Percentiles rank a stretch among this genome's conserved stretches.
phyloP scores from a whole-genome alignment of 1,140 invertebrate genomes.

The Cyrtorhinus lividipennis region DNA sequence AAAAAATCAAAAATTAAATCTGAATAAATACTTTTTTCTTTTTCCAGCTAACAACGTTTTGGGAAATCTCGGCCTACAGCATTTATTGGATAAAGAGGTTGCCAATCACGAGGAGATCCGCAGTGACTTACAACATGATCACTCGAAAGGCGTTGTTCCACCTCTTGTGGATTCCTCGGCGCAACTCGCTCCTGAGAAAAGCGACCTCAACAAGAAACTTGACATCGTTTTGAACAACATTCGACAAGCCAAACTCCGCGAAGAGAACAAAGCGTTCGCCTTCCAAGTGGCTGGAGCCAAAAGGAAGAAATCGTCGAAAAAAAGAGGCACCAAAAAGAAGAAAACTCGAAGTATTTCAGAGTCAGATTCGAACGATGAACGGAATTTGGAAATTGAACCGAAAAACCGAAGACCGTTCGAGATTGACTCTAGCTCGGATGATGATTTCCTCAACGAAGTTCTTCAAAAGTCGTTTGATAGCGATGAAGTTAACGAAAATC shows the following conservation, averaged over 20 bases:
- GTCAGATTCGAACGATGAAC: background rate
- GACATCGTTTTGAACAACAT: constrained; percentile 21
- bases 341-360: background rate
- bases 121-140: too few species aligned
- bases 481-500: too few species aligned
- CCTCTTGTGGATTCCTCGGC: too few species aligned
- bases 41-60: background rate
- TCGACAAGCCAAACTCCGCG: constrained; percentile 15
- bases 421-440: background rate
- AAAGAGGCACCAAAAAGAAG: background rate
- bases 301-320: background rate
- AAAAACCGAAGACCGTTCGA: background rate
- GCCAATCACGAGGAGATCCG: background rate
- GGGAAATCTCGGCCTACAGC: background rate
- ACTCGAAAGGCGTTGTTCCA: too few species aligned
- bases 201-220: constrained; percentile 19
- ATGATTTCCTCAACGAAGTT: background rate
- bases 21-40: background rate
- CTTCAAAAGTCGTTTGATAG: background rate
- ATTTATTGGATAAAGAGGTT: background rate
- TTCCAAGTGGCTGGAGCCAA: background rate
- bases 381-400: background rate
- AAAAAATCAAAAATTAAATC: background rate
- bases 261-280: background rate
- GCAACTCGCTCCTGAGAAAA: too few species aligned